A percentile compares a stretch with the other conserved stretches of the same genome.
Conservation (phyloP, 2,113 vertebrate genomes). For the Phocoena sinus region DNA sequence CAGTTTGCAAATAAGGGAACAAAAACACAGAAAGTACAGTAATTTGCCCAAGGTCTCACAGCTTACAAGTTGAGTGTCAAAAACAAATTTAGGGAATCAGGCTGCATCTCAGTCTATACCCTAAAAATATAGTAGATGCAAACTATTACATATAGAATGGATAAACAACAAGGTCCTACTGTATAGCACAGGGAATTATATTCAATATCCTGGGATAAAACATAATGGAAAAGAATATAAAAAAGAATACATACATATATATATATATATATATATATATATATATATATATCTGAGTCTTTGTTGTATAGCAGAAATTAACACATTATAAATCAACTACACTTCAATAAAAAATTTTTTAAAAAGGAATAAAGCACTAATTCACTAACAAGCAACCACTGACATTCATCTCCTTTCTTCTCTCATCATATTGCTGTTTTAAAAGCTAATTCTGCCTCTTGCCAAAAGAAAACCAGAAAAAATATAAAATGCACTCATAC, state of each 20-base stretch:
- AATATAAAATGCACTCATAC: background rate
- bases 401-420: background rate
- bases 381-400: background rate
- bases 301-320: background rate
- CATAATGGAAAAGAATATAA: background rate
- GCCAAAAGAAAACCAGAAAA: background rate
- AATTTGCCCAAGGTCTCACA: background rate
- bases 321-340: background rate
- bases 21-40: background rate
- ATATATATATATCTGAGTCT: background rate
- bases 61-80: background rate
- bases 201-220: background rate
- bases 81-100: background rate
- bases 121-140: background rate
- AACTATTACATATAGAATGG: background rate
- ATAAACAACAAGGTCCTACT: background rate
- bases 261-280: background rate
- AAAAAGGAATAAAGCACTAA: background rate
- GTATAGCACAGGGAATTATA: background rate
- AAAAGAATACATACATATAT: background rate
- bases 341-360: background rate
- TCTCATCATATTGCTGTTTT: background rate
- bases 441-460: background rate
- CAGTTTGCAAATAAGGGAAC: background rate
- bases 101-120: accelerated